Conservation (phyloP, 2,888 invertebrate species). For the Latheticus oryzae region DNA sequence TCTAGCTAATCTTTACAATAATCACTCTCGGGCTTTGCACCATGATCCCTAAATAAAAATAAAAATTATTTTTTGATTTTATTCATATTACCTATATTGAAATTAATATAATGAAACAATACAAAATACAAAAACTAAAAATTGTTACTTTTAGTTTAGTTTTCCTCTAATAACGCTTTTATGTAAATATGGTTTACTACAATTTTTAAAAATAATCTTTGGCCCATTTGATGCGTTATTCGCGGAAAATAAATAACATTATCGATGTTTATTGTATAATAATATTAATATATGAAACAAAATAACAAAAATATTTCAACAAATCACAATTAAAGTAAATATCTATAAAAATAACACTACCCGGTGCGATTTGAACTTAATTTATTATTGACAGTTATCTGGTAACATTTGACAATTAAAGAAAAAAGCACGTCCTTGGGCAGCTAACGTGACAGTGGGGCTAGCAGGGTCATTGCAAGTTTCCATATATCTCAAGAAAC, state of each 20-base stretch:
- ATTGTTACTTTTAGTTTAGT: conserved; percentile 38
- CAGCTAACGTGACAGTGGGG: conserved; percentile 43
- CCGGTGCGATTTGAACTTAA: conserved; percentile 33
- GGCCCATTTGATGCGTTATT: conserved; percentile 43
- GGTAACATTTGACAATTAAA: conserved; percentile 51
- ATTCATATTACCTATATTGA: conserved; percentile 45
- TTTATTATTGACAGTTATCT: conserved; percentile 48
- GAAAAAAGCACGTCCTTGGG: conserved; percentile 48
- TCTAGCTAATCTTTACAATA: conserved; percentile 44
- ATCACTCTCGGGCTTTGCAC: conserved; percentile 36
- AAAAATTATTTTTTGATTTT: conserved; percentile 47
- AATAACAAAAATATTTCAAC: conserved; percentile 33
- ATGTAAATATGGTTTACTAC: too few relatives aligned
- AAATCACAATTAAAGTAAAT: conserved; percentile 31
- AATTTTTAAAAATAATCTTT: conserved; percentile 44
- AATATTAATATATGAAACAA: conserved; percentile 26
- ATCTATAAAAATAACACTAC: conserved; percentile 30
- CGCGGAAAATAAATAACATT: conserved; percentile 37
- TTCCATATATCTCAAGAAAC: conserved; percentile 2
- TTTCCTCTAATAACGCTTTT: conserved; percentile 45
- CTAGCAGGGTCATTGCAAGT: neutral
- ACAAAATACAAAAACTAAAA: conserved; percentile 34
- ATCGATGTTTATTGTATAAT: conserved; percentile 39
- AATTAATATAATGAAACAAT: conserved; percentile 16
- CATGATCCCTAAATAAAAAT: conserved; percentile 29